Evolutionary conservation across 2,888 invertebrate genomes (phyloP), one percentile per base, ranked within the genome.

Genomic region (Zaprionus obscuricornis): DNA sequence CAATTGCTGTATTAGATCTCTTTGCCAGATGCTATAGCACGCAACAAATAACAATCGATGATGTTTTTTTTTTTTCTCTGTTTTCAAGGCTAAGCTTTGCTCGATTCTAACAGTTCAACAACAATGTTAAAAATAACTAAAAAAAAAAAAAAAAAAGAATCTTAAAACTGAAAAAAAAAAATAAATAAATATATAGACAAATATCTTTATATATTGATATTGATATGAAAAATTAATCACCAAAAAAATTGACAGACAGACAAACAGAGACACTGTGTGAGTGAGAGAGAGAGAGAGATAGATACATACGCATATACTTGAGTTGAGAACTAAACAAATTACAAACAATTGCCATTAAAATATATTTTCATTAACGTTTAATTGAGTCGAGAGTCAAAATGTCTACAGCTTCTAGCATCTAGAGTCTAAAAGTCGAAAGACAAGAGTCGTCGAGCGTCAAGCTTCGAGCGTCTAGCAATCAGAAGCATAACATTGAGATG

Each of bases 301-400:
- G n/a, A n/a, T n/a, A n/a, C n/a, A n/a, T n/a, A n/a, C n/a, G n/a
- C n/a, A n/a, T n/a, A 24, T 6, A 24, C 8, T 24, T 6, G n/a
- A n/a, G n/a, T n/a, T n/a, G n/a, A n/a, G n/a, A n/a, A n/a, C n/a
- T n/a, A n/a, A 64, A 72, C 75, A 72, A 72, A 72, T 79, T 71
- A 50, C 54, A 58, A 76, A 81, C 62, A 72, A 67, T 81, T 76
- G 45, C 49, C 55, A 64, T 67, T 72, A 45, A 72, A 74, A 54
- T 78, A 63, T 63, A 66, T 66, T 79, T 70, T 59, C 75, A 75
- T 74, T 79, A 75, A 43, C 67, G 42, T 60, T 67, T 74, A 71
- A 79, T 74, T 79, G 76, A 57, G 57, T 57, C 40, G 37, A 54
- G 40, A 29, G 7, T 10, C 17, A 45, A 34, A 17, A n/a, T n/a